phyloP scores from a whole-genome alignment of 2,888 invertebrate genomes.

The Malthinus seriepunctatus region DNA sequence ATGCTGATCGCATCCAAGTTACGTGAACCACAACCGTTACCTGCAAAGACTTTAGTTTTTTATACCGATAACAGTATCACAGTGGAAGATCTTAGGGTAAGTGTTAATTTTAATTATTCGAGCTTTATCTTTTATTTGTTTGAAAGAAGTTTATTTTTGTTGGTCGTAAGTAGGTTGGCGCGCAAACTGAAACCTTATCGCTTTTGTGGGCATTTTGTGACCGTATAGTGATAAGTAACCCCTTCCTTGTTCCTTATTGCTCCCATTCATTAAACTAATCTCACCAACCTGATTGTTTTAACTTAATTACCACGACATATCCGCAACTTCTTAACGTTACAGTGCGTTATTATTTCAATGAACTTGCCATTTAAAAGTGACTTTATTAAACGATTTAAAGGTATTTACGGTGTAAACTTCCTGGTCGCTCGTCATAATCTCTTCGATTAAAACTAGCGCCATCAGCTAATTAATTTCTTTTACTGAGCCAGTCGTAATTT shows the following conservation, averaged over 20 bases:
- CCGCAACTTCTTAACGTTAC: constrained; percentile 29
- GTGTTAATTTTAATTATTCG: constrained; percentile 51
- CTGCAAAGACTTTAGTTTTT: constrained; percentile 81
- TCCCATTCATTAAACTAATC: constrained; percentile 30
- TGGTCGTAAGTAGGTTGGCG: constrained; percentile 23
- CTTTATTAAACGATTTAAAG: constrained; percentile 18
- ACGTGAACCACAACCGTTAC: constrained; percentile 81
- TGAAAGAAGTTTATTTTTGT: background rate
- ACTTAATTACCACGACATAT: constrained; percentile 30
- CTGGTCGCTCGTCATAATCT: constrained; percentile 14
- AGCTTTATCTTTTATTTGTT: too few species aligned
- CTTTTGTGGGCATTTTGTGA: constrained; percentile 29
- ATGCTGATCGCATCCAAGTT: constrained; percentile 92
- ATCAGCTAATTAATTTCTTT: background rate
- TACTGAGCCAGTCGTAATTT: too few species aligned
- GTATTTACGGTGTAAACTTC: constrained; percentile 16
- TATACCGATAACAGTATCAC: constrained; percentile 95
- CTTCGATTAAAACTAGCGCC: background rate
- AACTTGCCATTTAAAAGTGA: constrained; percentile 25
- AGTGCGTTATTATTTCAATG: constrained; percentile 23
- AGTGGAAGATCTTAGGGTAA: constrained; percentile 84
- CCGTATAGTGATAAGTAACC: constrained; percentile 30
- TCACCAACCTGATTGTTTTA: constrained; percentile 30
- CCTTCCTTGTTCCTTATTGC: constrained; percentile 32
- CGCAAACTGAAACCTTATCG: constrained; percentile 26